Base-by-base conservation (phyloP, 92 coral and sea anemone species). In the Epizoanthus stellaris region DNA sequence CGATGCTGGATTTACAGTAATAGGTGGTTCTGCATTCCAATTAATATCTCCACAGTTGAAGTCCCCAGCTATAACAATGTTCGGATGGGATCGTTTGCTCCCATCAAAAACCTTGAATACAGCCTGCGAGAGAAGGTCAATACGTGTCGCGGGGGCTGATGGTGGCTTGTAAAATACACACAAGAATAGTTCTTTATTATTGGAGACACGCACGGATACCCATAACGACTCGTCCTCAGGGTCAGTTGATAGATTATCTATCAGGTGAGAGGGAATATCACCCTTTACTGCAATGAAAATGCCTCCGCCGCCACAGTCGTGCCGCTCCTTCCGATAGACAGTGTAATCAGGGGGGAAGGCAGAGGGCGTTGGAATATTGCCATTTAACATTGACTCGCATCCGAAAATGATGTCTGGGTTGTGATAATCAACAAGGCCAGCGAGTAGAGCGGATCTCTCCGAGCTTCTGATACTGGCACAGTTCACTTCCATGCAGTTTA, bases 221-320 rank as follows among this genome's bases (percentile, higher is more conserved):
- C 65, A 59, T n/a, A 59, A 0, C 14, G 65, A 59, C 65, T 66
- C 71, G 40, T 66, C 19, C 71, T 66, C 71, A 66, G 71, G 71
- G 40, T 66, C 71, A 9, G 25, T 34, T 20, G 71, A 19, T 9
- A 66, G 71, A 66, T 6, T 19, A 66, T 20, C 40, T 34, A 66
- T 34, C 34, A 66, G 71, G 1, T 66, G 25, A 19, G 71, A 20
- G 7, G 71, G 71, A 34, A 66, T 66, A 19, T 66, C 71, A 19
- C 40, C 71, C 71, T 66, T 66, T 0, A 66, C 40, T 8, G 71
- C 71, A 66, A 17, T 66, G 40, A 66, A 66, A 19, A 66, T 20
- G 71, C 71, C 71, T 19, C 71, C 71, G 40, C 71, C 71, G 25
- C 71, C 25, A 23, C 25, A 23, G 25, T 23, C 25, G 0, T n/a